A percentile compares a stretch with the other conserved stretches of the same genome.
Conservation (phyloP, 2,113 vertebrate genomes). For the Rhea americana region DNA sequence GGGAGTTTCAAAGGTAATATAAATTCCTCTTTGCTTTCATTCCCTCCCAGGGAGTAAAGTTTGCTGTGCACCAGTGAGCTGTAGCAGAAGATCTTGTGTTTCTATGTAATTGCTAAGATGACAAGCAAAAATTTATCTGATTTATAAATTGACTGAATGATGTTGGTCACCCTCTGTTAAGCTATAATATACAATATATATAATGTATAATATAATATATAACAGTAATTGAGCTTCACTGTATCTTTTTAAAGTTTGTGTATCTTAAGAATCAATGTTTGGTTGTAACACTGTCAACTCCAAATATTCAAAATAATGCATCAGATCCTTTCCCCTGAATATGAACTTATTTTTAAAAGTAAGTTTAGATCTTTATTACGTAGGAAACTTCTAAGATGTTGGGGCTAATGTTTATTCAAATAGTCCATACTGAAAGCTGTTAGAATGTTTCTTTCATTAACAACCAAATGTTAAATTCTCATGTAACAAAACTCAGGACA, state of each 20-base stretch:
- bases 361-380: background rate
- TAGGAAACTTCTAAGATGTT: background rate
- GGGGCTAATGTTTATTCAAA: background rate
- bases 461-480: background rate
- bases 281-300: background rate
- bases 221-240: background rate
- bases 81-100: background rate
- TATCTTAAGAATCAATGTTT: background rate
- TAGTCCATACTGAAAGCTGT: background rate
- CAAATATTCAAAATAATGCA: background rate
- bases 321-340: background rate
- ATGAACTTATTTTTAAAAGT: background rate
- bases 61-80: background rate
- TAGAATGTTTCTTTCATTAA: background rate
- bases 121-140: background rate
- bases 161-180: background rate
- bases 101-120: background rate
- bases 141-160: background rate
- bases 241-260: background rate
- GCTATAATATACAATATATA: background rate
- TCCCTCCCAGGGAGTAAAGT: background rate
- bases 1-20: background rate
- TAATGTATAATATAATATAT: background rate
- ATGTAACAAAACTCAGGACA: background rate
- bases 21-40: background rate